Conservation (phyloP, 2,888 invertebrate species). For the Branchipolynoe longqiensis region DNA sequence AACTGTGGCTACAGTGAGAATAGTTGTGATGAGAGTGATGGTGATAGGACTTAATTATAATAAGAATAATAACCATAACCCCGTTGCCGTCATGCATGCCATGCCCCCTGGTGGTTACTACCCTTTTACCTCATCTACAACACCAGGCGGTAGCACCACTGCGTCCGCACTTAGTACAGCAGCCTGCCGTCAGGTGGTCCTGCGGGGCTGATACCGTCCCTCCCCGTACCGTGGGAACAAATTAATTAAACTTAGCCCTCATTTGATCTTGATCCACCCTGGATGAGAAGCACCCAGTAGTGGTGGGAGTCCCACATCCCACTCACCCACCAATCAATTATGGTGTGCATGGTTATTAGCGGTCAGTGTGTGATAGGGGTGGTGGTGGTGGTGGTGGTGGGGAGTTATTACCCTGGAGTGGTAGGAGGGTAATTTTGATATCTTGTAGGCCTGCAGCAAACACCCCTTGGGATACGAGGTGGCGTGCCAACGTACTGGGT, state of each 20-base stretch:
- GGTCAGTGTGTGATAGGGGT: background rate
- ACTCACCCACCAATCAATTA: constrained; percentile 28
- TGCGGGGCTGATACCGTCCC: constrained; percentile 31
- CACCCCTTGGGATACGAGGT: background rate
- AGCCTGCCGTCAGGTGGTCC: too few species aligned
- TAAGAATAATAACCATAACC: too few species aligned
- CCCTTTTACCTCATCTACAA: too few species aligned
- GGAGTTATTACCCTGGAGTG: constrained; percentile 28
- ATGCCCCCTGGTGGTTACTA: too few species aligned
- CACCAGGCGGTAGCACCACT: too few species aligned
- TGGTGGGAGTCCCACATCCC: too few species aligned
- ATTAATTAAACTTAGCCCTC: constrained; percentile 46
- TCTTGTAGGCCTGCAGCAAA: constrained; percentile 13
- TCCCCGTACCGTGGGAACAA: constrained; percentile 21
- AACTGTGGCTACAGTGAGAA: too few species aligned
- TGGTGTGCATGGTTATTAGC: background rate
- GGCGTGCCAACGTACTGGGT: background rate
- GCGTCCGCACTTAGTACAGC: too few species aligned
- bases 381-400: constrained; percentile 6
- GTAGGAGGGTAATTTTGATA: constrained; percentile 40
- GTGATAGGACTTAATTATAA: too few species aligned
- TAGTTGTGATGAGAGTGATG: too few species aligned
- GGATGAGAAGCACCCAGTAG: background rate
- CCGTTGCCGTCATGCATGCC: too few species aligned
- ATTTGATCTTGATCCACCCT: constrained; percentile 36